Evolutionary conservation across 2,113 vertebrate species (phyloP).

Genomic region (Ardeotis arabs): DNA sequence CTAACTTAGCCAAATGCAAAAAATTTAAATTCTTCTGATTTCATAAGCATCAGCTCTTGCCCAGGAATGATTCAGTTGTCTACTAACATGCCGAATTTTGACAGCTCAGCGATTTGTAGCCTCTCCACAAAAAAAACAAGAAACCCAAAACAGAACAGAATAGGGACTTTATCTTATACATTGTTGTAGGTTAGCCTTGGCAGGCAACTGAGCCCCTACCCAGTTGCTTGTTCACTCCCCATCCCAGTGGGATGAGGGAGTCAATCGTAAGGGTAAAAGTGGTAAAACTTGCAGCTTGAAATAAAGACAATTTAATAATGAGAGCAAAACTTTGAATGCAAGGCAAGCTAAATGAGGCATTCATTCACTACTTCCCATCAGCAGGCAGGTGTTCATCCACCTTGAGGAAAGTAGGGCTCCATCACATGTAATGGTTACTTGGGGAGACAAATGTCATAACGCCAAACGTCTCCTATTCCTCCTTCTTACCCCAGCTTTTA

Average conservation of each 20-base stretch:
- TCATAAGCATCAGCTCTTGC: neutral
- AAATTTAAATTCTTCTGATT: neutral
- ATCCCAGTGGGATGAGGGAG: no score
- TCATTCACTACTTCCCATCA: no score
- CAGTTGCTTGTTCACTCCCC: neutral
- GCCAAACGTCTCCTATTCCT: fast-evolving
- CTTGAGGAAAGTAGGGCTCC: neutral
- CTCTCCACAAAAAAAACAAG: no score
- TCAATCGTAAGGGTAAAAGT: neutral
- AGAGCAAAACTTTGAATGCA: neutral
- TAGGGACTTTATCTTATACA: neutral
- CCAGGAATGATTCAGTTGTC: neutral
- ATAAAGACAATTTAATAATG: neutral
- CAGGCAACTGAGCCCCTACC: neutral
- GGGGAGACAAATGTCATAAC: neutral
- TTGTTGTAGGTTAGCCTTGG: neutral
- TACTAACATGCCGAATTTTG: neutral
- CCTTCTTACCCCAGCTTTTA: neutral
- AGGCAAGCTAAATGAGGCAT: neutral
- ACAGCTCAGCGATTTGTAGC: no score
- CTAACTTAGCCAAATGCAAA: neutral
- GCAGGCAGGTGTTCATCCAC: neutral
- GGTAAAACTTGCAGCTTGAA: neutral
- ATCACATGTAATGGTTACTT: fast-evolving
- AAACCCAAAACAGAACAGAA: neutral